Conservation (phyloP, 2,113 vertebrate species). For the Lagenorhynchus albirostris region DNA sequence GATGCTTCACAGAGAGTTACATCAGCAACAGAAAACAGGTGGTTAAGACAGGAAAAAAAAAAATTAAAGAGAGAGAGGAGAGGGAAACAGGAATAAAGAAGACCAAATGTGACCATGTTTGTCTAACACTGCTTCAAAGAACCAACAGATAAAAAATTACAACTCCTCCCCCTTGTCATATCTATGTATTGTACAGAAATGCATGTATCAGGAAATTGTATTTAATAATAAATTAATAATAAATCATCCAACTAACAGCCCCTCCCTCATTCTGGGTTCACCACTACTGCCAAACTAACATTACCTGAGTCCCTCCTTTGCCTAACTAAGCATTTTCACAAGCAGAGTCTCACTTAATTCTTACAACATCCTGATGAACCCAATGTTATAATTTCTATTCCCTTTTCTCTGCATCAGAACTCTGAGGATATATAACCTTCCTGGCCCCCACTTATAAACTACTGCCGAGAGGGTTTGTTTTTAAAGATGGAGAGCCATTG, state of each 20-base stretch:
- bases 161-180: neutral
- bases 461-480: neutral
- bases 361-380: neutral
- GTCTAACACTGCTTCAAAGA: neutral
- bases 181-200: neutral
- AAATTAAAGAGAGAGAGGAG: neutral
- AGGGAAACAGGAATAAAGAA: neutral
- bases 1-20: neutral
- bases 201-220: neutral
- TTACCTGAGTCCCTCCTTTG: neutral
- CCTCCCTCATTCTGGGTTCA: neutral
- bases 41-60: neutral
- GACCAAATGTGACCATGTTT: neutral
- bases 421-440: neutral
- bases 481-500: neutral
- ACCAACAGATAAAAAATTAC: neutral
- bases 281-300: neutral
- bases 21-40: neutral
- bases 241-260: neutral
- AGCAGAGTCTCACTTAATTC: neutral
- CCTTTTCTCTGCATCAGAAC: neutral
- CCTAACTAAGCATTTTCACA: neutral
- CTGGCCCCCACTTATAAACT: neutral
- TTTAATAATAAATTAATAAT: neutral
- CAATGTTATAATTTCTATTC: neutral